Conservation (phyloP, 2,113 vertebrate genomes). For the Bothrops jararaca region DNA sequence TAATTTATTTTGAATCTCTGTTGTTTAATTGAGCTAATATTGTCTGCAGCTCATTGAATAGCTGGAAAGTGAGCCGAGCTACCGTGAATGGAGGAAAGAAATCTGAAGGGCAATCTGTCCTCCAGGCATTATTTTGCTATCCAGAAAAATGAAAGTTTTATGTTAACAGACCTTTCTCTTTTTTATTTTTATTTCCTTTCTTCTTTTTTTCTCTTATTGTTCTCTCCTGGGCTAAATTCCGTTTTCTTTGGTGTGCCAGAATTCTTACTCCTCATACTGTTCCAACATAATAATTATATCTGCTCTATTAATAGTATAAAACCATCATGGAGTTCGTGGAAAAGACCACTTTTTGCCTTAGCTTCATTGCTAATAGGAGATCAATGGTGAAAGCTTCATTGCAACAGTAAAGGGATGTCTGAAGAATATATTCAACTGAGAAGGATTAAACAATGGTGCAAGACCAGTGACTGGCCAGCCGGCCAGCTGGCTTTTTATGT, state of each 20-base stretch:
- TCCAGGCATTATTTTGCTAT: not conserved
- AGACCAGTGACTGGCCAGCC: not conserved
- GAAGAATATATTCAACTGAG: not conserved
- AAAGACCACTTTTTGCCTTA: constrained; percentile 32
- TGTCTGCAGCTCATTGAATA: constrained; percentile 42
- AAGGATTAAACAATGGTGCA: not conserved
- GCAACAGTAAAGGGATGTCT: not conserved
- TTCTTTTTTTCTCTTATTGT: constrained; percentile 33
- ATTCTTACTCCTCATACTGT: constrained; percentile 33
- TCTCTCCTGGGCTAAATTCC: constrained; percentile 30
- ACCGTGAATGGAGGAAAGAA: not conserved
- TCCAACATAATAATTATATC: constrained; percentile 39
- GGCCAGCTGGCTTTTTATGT: not conserved
- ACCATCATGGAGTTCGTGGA: not conserved
- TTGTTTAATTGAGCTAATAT: constrained; percentile 65
- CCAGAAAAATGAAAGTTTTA: constrained; percentile 25
- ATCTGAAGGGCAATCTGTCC: constrained; percentile 22
- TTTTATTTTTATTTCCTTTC: constrained; percentile 13
- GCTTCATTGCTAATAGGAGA: not conserved
- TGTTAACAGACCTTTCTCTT: constrained; percentile 14
- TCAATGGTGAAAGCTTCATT: not conserved
- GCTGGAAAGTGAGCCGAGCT: constrained; percentile 40
- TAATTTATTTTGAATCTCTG: constrained; percentile 66
- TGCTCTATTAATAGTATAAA: constrained; percentile 31
- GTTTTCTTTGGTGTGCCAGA: constrained; percentile 12